Evolutionary conservation across 2,797 vertebrate genomes (phyloP).

Genomic region (Neosilurus mollespiculum): DNA sequence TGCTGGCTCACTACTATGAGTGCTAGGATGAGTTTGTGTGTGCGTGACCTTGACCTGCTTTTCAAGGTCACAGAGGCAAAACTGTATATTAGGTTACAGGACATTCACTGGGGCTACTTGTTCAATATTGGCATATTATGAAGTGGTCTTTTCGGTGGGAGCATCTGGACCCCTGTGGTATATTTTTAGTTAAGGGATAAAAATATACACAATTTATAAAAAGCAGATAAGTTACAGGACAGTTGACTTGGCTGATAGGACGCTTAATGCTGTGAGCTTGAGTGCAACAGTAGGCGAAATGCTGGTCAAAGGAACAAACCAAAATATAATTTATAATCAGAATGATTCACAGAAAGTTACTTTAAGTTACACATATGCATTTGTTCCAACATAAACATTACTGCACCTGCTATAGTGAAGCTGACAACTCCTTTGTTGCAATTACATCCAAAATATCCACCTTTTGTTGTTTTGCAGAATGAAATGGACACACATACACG

Average conservation of each 20-base stretch:
- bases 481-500: no score
- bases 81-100: no score
- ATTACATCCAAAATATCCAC: no score
- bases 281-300: neutral
- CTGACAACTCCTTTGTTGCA: neutral
- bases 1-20: no score
- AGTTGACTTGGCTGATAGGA: slow-evolving; percentile 2
- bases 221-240: neutral
- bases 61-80: no score
- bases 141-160: no score
- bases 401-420: neutral
- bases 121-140: no score
- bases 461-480: no score
- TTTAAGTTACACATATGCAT: slow-evolving; percentile 1
- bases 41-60: no score
- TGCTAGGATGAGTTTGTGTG: no score
- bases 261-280: slow-evolving; percentile 10
- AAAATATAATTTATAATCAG: slow-evolving; percentile 4
- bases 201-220: slow-evolving; percentile 9
- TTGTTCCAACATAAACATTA: slow-evolving; percentile 16
- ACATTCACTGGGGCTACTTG: no score
- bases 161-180: neutral
- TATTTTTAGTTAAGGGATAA: neutral
- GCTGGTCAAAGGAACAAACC: slow-evolving; percentile 4
- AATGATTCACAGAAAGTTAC: slow-evolving; percentile 5